phyloP scores from a whole-genome alignment of 1,140 invertebrate species.

The Limonius californicus region DNA sequence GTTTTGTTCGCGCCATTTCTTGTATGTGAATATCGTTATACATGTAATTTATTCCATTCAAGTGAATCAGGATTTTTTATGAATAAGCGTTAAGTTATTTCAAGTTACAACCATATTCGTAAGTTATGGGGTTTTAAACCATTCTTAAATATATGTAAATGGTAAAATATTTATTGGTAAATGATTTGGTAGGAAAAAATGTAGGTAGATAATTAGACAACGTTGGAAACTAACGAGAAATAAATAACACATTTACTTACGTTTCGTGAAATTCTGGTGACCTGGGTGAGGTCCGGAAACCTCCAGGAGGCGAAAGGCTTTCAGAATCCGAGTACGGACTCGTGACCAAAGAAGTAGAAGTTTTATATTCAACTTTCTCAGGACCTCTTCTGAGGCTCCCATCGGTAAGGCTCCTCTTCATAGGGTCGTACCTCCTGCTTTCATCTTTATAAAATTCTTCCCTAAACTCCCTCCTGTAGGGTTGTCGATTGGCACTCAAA shows the following conservation, averaged over 20 bases:
- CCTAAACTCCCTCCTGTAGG: constrained; percentile 33
- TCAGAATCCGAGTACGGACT: constrained; percentile 44
- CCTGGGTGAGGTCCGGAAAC: constrained; percentile 40
- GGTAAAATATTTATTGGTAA: no score
- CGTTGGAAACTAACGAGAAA: background rate
- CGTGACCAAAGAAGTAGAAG: constrained; percentile 27
- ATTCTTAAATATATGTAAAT: no score
- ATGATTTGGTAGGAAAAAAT: no score
- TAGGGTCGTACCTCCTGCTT: constrained; percentile 39
- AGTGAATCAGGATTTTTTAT: background rate
- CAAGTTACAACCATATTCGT: no score
- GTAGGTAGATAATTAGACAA: background rate
- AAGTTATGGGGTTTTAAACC: no score
- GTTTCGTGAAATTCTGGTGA: constrained; percentile 50
- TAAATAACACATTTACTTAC: constrained; percentile 39
- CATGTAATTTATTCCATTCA: background rate
- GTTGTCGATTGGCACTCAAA: constrained; percentile 34
- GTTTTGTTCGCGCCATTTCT: no score
- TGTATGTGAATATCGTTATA: no score
- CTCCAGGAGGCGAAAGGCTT: constrained; percentile 43
- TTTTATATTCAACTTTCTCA: constrained; percentile 34
- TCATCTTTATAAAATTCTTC: constrained; percentile 41
- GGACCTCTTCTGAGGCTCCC: constrained; percentile 37
- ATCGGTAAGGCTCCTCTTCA: constrained; percentile 44
- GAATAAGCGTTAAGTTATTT: background rate